Evolutionary conservation across 2,888 invertebrate genomes (phyloP), one percentile per base, ranked within the genome.

Genomic region (Erebia palarica): DNA sequence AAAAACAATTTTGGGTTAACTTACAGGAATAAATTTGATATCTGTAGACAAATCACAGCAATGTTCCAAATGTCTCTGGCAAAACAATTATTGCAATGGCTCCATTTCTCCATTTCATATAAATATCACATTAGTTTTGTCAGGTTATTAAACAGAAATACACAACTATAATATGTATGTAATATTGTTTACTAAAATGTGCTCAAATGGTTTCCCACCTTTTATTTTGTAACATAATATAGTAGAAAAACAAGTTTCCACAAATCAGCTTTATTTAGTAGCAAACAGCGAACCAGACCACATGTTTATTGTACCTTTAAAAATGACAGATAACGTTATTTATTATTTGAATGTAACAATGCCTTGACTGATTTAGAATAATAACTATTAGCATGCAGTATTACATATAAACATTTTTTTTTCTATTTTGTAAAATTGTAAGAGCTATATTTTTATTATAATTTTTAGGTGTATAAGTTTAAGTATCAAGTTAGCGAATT

Each of bases 351-450:
- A 83, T 85, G 79, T 85, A 85, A 84, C 83, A 86, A 86, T 83
- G 83, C 85, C 86, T 89, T 87, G 92, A 92, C 92, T 93, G 92
- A 93, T 90, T 91, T 89, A 92, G 90, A 88, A 82, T 90, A 90
- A 87, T 86, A 58, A 84, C 75, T 77, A 75, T 83, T 86, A 86
- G 86, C 86, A 85, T 90, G 90, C 92, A 93, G 92, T 92, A 92
- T 93, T 93, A 93, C 89, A 90, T 85, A 86, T 84, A 78, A 78
- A 86, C 86, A 86, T 91, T 89, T 72, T 59, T 86, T 85, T 91
- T 91, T 90, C 86, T 90, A 90, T 89, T 85, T 85, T 85, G 79
- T 80, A 82, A 84, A 82, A 77, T 85, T 88, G 80, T 85, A 85
- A 87, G 85, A 89, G 84, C 82, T 89, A 88, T 87, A 85, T 90